Conservation (phyloP, 2,888 invertebrate species). For the Tetragnatha montana region DNA sequence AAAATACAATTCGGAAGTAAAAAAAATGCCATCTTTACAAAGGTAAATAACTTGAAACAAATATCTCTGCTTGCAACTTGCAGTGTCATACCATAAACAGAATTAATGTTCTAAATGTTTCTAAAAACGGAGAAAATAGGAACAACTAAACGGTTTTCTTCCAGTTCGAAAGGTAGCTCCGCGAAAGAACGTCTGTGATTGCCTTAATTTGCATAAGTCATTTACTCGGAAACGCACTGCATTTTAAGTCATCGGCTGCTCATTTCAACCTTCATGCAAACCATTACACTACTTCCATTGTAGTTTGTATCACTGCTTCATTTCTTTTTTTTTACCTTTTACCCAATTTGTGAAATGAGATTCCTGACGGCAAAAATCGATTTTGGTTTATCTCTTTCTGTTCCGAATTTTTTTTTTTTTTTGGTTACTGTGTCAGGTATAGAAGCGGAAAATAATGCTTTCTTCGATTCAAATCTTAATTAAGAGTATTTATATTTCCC, state of each 20-base stretch:
- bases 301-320: not conserved
- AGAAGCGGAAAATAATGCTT: not conserved
- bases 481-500: not conserved
- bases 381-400: not conserved
- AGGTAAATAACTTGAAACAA: too few species aligned
- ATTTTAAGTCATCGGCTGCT: not conserved
- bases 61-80: too few species aligned
- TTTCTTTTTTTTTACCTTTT: not conserved
- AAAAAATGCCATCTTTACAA: too few species aligned
- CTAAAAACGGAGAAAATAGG: not conserved
- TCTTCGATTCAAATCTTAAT: not conserved
- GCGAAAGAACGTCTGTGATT: not conserved
- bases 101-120: not conserved
- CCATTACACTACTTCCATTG: not conserved
- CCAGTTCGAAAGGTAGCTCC: not conserved
- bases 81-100: not conserved
- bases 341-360: not conserved
- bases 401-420: not conserved
- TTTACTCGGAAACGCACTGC: slow-evolving; percentile 16
- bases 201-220: slow-evolving; percentile 28
- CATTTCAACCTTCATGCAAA: not conserved
- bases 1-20: too few species aligned
- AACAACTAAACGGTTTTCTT: not conserved
- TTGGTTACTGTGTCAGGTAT: not conserved
- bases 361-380: not conserved